Percentiles rank a stretch among this genome's conserved stretches.
Conservation (phyloP, 2,888 invertebrate species). For the Eugnorisma glareosa region DNA sequence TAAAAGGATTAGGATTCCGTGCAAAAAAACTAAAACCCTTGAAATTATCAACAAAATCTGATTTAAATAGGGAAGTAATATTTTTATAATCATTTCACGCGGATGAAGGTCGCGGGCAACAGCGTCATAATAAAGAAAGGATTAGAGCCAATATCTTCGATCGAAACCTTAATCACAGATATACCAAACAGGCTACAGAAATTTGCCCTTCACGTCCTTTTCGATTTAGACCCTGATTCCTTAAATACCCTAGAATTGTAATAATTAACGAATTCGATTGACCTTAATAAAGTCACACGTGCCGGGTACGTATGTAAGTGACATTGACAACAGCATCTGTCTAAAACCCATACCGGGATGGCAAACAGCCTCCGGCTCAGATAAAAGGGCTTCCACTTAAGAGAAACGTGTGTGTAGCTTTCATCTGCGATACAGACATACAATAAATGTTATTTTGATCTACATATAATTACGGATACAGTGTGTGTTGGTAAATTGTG, state of each 20-base stretch:
- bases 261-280: slow-evolving; percentile 17
- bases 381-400: slow-evolving; percentile 74
- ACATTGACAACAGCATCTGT: slow-evolving; percentile 44
- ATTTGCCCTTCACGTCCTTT: not conserved
- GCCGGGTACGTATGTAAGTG: slow-evolving; percentile 3
- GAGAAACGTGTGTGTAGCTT: slow-evolving; percentile 70
- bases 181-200: not conserved
- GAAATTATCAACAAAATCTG: no score
- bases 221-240: not conserved
- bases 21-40: no score
- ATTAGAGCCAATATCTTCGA: no score
- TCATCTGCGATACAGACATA: slow-evolving; percentile 55
- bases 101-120: no score
- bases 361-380: slow-evolving; percentile 74
- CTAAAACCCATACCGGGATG: slow-evolving; percentile 67
- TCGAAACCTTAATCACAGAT: not conserved
- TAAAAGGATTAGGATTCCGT: no score
- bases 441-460: slow-evolving; percentile 69
- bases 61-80: no score
- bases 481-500: not conserved
- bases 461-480: slow-evolving; percentile 22
- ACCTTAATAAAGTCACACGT: not conserved
- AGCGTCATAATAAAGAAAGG: not conserved
- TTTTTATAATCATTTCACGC: no score
- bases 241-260: not conserved